Conservation (phyloP, 2,797 vertebrate species). For the Sebastolobus alascanus region DNA sequence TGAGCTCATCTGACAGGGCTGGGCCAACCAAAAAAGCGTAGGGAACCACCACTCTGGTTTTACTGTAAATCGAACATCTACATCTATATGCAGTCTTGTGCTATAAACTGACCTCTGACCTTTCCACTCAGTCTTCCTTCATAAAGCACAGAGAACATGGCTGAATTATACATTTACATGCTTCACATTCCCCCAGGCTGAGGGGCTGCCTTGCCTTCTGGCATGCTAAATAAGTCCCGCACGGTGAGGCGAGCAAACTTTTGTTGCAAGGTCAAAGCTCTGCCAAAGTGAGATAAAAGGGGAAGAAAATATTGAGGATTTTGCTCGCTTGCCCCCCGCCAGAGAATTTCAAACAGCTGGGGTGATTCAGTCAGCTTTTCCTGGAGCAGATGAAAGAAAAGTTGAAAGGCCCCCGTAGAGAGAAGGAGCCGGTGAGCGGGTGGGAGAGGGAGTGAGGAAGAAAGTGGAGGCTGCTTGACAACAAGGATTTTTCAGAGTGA, state of each 20-base stretch:
- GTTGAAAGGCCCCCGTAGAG: conserved; percentile 22
- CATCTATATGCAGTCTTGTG: neutral
- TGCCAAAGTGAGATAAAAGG: conserved; percentile 8
- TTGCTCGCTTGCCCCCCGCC: neutral
- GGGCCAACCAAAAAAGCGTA: neutral
- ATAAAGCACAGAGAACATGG: neutral
- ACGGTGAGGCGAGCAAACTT: conserved; percentile 15
- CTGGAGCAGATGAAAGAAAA: conserved; percentile 56
- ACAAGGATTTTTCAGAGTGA: conserved; percentile 41
- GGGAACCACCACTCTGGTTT: neutral
- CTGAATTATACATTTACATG: conserved; percentile 10
- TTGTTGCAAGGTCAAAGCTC: conserved; percentile 28
- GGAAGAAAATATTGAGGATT: conserved; percentile 13
- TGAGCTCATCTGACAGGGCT: neutral
- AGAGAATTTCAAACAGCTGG: conserved; percentile 60
- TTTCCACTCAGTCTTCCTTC: neutral
- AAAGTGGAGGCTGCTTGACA: conserved; percentile 48
- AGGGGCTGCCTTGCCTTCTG: neutral
- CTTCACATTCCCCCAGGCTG: conserved; percentile 11
- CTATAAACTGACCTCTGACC: neutral
- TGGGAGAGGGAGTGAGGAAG: conserved; percentile 35
- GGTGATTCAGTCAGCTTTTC: conserved; percentile 38
- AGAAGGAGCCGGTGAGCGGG: conserved; percentile 27
- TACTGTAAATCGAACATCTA: neutral
- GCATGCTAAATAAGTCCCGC: neutral